Evolutionary conservation across 2,113 vertebrate genomes (phyloP).

Genomic region (human): GRCh38 chr2:40977501-40978000

Average conservation of each 20-base stretch:
- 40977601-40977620: not conserved
- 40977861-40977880: not conserved
- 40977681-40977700: not conserved
- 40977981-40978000: not conserved
- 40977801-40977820: not conserved
- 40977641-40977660: not conserved
- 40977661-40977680: not conserved
- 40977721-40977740: not conserved
- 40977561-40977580: not conserved
- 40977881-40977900: not conserved
- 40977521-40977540: not conserved
- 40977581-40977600: not conserved
- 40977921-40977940: not conserved
- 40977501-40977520: not conserved
- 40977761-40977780: not conserved
- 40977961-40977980: not conserved
- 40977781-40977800: not conserved
- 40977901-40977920: not conserved
- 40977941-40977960: not conserved
- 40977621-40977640: not conserved
- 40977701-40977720: not conserved
- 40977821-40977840: not conserved
- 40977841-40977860: not conserved
- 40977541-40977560: not conserved
- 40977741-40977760: not conserved